Evolutionary conservation across 53 echinoderm and acorn worm genomes (phyloP).

Genomic region (Antedon mediterranea): DNA sequence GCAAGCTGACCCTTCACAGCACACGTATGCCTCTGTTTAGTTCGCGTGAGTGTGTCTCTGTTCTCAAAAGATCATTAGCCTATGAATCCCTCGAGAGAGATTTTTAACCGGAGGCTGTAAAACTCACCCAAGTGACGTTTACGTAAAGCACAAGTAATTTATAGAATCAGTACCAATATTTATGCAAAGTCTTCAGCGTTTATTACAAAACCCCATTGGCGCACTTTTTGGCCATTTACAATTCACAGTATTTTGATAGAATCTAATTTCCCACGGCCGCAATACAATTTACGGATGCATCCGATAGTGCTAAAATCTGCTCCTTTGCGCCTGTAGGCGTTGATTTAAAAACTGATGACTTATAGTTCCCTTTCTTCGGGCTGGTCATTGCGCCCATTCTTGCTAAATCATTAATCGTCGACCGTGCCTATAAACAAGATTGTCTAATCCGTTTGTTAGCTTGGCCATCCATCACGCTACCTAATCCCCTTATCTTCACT

Average conservation of each 20-base stretch:
- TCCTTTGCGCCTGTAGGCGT: not conserved
- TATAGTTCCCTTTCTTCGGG: not conserved
- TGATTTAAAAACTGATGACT: not conserved
- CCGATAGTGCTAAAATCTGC: conserved; percentile 1
- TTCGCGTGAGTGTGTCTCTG: not conserved
- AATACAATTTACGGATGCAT: not conserved
- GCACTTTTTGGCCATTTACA: not conserved
- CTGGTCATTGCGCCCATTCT: not conserved
- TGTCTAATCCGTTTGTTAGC: not conserved
- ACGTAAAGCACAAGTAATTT: not conserved
- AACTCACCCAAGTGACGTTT: not conserved
- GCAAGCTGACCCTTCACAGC: not conserved
- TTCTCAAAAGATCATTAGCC: not conserved
- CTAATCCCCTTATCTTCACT: too few relatives aligned
- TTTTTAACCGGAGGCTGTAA: not conserved
- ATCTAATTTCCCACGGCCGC: not conserved
- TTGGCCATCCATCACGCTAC: not conserved
- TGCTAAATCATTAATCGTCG: not conserved
- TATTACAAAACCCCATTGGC: not conserved
- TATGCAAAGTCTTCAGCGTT: not conserved
- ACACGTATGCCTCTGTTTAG: not conserved
- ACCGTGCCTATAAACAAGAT: not conserved
- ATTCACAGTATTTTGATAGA: not conserved
- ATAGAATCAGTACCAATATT: not conserved
- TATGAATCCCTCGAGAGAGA: not conserved